Evolutionary conservation across 2,888 invertebrate genomes (phyloP), one percentile per base, ranked within the genome.

Genomic region (Callinectes sapidus): DNA sequence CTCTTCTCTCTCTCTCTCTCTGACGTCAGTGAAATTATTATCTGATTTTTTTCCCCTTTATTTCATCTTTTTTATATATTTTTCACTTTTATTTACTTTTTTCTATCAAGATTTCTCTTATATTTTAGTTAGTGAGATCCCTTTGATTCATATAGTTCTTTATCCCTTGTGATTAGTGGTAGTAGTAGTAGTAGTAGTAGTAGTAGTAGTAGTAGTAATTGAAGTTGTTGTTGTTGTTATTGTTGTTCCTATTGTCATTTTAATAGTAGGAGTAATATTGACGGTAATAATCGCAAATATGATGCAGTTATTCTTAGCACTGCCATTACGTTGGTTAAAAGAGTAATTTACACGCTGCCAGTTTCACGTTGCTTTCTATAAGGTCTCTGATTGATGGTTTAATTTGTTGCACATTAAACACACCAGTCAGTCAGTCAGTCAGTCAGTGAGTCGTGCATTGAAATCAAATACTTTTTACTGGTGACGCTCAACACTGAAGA

Each of bases 331-430:
- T 28, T n/a, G 8, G 10, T 10, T 23, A n/a, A n/a, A 61, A 71
- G 23, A 71, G 71, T 71, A 71, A 71, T 71, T 71, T 71, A n/a
- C 71, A 71, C 3, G 23, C 0, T 71, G 71, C 28, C 71, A 28
- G n/a, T 71, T 71, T 10, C 71, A 71, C 8, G 61, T 61, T 61
- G 23, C 23, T 71, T 71, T 28, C 8, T 23, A 71, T 28, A 71
- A 71, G 71, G 71, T 71, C 16, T 71, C 28, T 71, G 71, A 71
- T 71, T 71, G 71, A 71, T 71, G 28, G 16, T 71, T 71, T 71
- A 71, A 71, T 71, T 8, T n/a, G 23, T 71, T 61, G 61, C 61
- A 61, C 71, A 71, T 28, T 71, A 71, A 23, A 23, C 28, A 18
- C 28, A 71, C 10, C 71, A 71, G 28, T 71, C 71, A n/a, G 71